Evolutionary conservation across 2,113 vertebrate species (phyloP).

Genomic region (Ochotona princeps): DNA sequence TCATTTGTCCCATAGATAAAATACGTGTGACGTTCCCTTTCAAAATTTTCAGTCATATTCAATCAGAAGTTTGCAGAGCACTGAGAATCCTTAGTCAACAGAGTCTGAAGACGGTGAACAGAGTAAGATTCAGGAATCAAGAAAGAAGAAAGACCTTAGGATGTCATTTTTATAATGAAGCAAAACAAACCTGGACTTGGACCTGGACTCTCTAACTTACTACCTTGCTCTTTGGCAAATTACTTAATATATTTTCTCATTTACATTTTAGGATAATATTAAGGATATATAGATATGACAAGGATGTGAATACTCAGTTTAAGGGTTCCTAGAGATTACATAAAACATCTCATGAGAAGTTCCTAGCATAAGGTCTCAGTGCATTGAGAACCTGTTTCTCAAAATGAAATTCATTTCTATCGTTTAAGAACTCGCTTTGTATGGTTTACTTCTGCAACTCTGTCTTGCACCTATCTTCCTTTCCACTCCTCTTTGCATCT

Average conservation of each 20-base stretch:
- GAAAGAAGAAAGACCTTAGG: not conserved
- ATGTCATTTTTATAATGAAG: slow-evolving; percentile 39
- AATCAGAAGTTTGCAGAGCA: slow-evolving; percentile 67
- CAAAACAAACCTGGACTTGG: slow-evolving; percentile 39
- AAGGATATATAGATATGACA: not conserved
- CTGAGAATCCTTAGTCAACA: slow-evolving; percentile 59
- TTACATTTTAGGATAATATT: not conserved
- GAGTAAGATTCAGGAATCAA: slow-evolving; percentile 20
- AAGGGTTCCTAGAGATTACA: slow-evolving; percentile 8
- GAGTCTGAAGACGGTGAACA: not conserved
- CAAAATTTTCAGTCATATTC: slow-evolving; percentile 64
- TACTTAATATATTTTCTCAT: slow-evolving; percentile 40
- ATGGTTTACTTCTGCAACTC: not conserved
- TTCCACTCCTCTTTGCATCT: not conserved
- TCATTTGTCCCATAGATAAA: slow-evolving; percentile 63
- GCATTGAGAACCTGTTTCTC: not conserved
- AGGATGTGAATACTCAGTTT: not conserved
- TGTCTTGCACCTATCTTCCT: not conserved
- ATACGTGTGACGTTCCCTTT: slow-evolving; percentile 66
- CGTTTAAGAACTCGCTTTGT: not conserved
- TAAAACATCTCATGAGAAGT: not conserved
- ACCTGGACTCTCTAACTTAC: not conserved
- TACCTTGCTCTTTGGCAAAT: slow-evolving; percentile 9
- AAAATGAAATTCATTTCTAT: slow-evolving; percentile 23
- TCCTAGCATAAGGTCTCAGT: not conserved